A percentile compares a stretch with the other conserved stretches of the same genome.
Evolutionary conservation across 2,113 vertebrate species (phyloP).

Genomic region (Tiliqua scincoides): DNA sequence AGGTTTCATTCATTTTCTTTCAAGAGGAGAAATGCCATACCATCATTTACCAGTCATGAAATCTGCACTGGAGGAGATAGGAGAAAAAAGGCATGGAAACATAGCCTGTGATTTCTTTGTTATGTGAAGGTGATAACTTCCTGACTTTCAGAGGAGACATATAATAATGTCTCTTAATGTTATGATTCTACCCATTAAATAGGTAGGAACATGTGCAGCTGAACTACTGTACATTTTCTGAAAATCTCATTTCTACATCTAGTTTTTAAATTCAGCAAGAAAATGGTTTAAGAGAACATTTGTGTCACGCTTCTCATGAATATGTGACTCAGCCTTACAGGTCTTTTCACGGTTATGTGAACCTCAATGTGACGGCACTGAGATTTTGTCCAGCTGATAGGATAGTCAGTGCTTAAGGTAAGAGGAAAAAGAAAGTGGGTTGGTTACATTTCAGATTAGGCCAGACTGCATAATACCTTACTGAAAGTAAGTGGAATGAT

Average conservation of each 20-base stretch:
- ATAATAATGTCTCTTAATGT: background rate
- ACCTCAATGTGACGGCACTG: too few relatives aligned
- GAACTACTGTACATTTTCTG: background rate
- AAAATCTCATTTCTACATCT: background rate
- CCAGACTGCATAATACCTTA: too few relatives aligned
- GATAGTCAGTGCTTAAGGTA: background rate
- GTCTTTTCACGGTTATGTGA: background rate
- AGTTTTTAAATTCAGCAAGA: slow-evolving; percentile 5
- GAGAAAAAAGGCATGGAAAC: background rate
- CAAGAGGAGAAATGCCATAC: background rate
- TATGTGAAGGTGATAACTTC: background rate
- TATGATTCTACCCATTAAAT: slow-evolving; percentile 5
- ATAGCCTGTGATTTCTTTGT: background rate
- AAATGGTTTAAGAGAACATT: background rate
- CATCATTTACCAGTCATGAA: slow-evolving; percentile 28
- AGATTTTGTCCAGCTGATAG: background rate
- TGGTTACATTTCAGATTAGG: background rate
- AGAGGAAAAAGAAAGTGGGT: background rate
- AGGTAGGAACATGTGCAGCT: background rate
- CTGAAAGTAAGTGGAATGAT: too few relatives aligned
- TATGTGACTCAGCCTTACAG: background rate
- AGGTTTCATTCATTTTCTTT: slow-evolving; percentile 19
- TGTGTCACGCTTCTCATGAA: background rate
- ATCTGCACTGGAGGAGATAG: background rate
- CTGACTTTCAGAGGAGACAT: slow-evolving; percentile 2